These are phyloP conservation scores for Cotesia vestalis DNA, from an alignment of 1,140 invertebrate species.

Conservation along the genomic window DNA sequence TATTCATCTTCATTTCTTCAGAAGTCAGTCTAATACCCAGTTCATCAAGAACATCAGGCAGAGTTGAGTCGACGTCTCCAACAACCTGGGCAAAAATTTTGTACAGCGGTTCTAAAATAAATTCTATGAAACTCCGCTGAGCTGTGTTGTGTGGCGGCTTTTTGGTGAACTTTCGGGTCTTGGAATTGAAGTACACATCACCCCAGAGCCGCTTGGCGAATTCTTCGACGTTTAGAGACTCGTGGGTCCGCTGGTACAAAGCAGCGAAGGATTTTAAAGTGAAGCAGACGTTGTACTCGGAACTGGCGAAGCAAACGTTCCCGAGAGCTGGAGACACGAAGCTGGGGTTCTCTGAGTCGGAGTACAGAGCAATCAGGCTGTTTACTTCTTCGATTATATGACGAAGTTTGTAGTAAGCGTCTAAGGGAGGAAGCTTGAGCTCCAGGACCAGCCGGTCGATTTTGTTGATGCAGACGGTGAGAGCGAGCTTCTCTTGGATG, in stretches of 20 bases:
- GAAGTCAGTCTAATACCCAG: conserved; percentile 93
- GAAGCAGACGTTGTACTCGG: conserved; percentile 97
- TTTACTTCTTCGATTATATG: conserved; percentile 99
- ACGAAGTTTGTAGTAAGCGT: conserved; percentile 98
- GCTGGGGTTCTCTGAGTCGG: conserved; percentile 75
- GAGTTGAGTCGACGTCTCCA: conserved; percentile 94
- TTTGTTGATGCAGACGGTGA: conserved; percentile 98
- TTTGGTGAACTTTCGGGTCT: conserved; percentile 94
- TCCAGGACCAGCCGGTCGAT: conserved; percentile 94
- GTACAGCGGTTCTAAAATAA: conserved; percentile 97
- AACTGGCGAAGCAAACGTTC: conserved; percentile 98
- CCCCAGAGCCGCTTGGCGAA: conserved; percentile 97
- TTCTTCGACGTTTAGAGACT: conserved; percentile 80
- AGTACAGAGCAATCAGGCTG: conserved; percentile 82
- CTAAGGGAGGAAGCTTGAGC: conserved; percentile 95
- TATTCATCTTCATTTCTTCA: conserved; percentile 96
- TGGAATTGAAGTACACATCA: conserved; percentile 98
- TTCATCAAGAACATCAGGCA: conserved; percentile 87
- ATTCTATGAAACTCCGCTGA: conserved; percentile 98
- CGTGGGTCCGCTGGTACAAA: conserved; percentile 84
- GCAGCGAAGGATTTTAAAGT: conserved; percentile 96
- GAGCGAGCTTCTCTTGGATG: conserved; percentile 89
- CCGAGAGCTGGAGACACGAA: conserved; percentile 85
- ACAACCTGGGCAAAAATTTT: conserved; percentile 99
- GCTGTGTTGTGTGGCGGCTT: conserved; percentile 91